Base-by-base conservation (phyloP, 2,888 invertebrate genomes). In the Corythucha ciliata region DNA sequence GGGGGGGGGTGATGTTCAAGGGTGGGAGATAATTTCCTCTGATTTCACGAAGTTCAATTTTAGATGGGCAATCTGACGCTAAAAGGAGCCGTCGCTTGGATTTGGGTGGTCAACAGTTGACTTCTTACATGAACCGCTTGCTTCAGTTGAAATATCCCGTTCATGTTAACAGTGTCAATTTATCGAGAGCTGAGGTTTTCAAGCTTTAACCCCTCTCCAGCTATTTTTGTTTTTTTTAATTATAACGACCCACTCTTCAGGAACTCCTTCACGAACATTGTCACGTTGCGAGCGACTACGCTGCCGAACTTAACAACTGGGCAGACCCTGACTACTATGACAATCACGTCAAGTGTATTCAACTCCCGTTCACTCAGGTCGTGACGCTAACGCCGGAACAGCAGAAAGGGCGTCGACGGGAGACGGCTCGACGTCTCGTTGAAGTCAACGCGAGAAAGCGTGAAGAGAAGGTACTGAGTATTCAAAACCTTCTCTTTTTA, bases 141-240 rank as follows among this genome's bases (percentile, higher is more conserved):
- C 73, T 94, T 32, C 93, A 94, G 69, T 74, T 94, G 32, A 93
- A 93, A 67, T 93, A 93, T 69, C 92, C 94, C 0, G 86, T 85
- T 1, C 93, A 93, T 69, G 78, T 87, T 1, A 84, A 84, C 65
- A 82, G 88, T 1, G 83, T 94, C 56, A 89, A 90, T 1, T 77
- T 86, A 59, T 87, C 85, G 52, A 75, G 92, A 55, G 82, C 84
- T 32, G 93, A 94, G 70, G 78, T 77, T 29, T 29, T 29, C 29
- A 8, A 10, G 12, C 29, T 10, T 29, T 29, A 10, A 8, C 29
- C 29, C 29, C 12, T 12, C 29, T 10, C 29, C 12, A 8, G 12
- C 29, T 29, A 10, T 12, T 29, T 8, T 29, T 10, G 29, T 10
- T 37, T 3, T 37, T 3, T 37, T 37, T 21, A 3, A 37, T 37